Conservation (phyloP, 2,113 vertebrate species). For the Rhinichthys klamathensis region DNA sequence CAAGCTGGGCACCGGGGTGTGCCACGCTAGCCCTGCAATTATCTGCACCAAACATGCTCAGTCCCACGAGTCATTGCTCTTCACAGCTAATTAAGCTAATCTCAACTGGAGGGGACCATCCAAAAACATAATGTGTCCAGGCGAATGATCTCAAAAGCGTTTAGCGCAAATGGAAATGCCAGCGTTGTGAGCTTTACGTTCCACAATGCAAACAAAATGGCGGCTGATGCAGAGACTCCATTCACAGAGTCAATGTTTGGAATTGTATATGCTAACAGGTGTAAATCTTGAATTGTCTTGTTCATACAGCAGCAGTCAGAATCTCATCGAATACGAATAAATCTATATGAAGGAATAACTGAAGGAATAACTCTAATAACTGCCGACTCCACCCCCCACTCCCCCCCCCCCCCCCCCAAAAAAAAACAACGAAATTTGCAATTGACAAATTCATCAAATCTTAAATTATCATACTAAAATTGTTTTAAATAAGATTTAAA, state of each 20-base stretch:
- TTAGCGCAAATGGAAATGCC: slow-evolving; percentile 59
- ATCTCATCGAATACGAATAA: not conserved
- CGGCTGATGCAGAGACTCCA: not conserved
- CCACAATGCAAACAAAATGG: slow-evolving; percentile 34
- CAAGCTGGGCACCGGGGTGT: slow-evolving; percentile 61
- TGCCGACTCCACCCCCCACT: no score
- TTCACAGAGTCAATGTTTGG: not conserved
- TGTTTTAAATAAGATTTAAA: no score
- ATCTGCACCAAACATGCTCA: slow-evolving; percentile 71
- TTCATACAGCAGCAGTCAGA: not conserved
- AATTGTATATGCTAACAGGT: not conserved
- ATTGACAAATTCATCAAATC: no score
- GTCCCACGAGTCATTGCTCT: slow-evolving; percentile 71
- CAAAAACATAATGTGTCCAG: slow-evolving; percentile 68
- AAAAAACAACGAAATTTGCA: no score
- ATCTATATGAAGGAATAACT: not conserved
- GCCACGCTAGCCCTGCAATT: slow-evolving; percentile 67
- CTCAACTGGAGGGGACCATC: slow-evolving; percentile 69
- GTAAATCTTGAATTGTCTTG: not conserved
- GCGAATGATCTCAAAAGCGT: slow-evolving; percentile 60
- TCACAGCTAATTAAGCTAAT: slow-evolving; percentile 79
- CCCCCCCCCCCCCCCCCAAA: no score
- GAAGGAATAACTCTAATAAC: no score
- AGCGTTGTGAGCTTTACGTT: slow-evolving; percentile 44
- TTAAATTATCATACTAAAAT: no score